A percentile compares a stretch with the other conserved stretches of the same genome.
Evolutionary conservation across 2,888 invertebrate genomes (phyloP).

Genomic region (Thyatira batis): DNA sequence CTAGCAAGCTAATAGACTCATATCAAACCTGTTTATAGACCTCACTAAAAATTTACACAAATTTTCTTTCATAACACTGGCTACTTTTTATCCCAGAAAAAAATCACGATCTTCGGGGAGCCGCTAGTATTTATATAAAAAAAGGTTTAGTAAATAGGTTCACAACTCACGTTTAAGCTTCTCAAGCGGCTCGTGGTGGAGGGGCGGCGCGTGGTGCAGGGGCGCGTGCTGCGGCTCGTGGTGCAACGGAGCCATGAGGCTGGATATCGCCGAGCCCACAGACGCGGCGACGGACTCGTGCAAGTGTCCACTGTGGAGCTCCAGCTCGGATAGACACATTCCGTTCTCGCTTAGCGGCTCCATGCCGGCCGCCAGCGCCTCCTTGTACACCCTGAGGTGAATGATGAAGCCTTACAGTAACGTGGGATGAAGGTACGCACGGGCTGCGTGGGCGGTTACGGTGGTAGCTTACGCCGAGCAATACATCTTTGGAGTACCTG

Average conservation of each 20-base stretch:
- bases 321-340: slow-evolving; percentile 88
- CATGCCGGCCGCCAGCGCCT: slow-evolving; percentile 85
- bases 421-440: slow-evolving; percentile 39
- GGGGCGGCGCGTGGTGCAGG: slow-evolving; percentile 82
- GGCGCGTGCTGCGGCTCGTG: slow-evolving; percentile 83
- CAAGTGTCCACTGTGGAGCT: slow-evolving; percentile 76
- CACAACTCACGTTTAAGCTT: slow-evolving; percentile 89
- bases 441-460: slow-evolving; percentile 29
- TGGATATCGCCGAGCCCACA: slow-evolving; percentile 80
- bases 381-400: slow-evolving; percentile 82
- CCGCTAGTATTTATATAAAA: too few relatives aligned
- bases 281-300: slow-evolving; percentile 79
- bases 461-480: slow-evolving; percentile 21
- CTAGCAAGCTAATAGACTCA: too few relatives aligned
- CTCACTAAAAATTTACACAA: too few relatives aligned
- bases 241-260: slow-evolving; percentile 79
- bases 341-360: slow-evolving; percentile 87
- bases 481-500: slow-evolving; percentile 24
- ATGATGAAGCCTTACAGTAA: slow-evolving; percentile 66
- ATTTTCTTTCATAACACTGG: too few relatives aligned
- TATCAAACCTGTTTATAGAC: too few relatives aligned
- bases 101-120: too few relatives aligned
- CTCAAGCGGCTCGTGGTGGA: slow-evolving; percentile 88
- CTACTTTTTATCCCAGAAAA: too few relatives aligned
- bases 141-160: background rate